Evolutionary conservation across 92 coral and sea anemone species (phyloP).

Genomic region (Umimayanthus chanpuru): DNA sequence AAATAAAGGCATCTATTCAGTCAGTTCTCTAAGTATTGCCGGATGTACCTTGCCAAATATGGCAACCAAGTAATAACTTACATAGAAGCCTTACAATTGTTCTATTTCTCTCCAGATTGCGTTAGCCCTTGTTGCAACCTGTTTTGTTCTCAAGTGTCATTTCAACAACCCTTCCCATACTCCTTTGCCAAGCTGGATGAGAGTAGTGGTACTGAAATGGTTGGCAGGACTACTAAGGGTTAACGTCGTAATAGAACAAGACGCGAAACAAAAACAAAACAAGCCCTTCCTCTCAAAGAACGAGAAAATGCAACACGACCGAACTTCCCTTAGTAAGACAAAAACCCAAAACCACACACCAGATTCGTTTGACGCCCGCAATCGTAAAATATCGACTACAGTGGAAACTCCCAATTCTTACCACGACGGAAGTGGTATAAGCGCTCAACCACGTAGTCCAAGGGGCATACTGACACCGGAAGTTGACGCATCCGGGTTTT

Average conservation of each 20-base stretch:
- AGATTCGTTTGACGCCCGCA: slow-evolving; percentile 6
- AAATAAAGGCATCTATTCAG: too few species aligned
- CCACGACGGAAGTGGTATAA: slow-evolving; percentile 5
- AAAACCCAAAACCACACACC: slow-evolving; percentile 5
- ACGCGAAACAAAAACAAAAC: neutral
- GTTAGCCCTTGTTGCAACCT: slow-evolving; percentile 82
- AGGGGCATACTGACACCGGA: slow-evolving; percentile 19
- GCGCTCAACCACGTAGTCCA: slow-evolving; percentile 25
- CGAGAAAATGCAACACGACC: slow-evolving; percentile 18
- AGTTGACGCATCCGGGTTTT: slow-evolving; percentile 4
- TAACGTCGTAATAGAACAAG: slow-evolving; percentile 25
- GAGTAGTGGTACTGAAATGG: slow-evolving; percentile 76
- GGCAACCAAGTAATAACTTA: neutral
- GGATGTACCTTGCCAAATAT: neutral
- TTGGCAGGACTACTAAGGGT: slow-evolving; percentile 68
- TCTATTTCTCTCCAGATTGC: slow-evolving; percentile 61
- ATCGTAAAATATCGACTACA: slow-evolving; percentile 17
- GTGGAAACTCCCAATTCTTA: neutral
- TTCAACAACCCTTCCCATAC: slow-evolving; percentile 85
- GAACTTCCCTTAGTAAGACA: neutral
- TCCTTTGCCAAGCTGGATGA: slow-evolving; percentile 85
- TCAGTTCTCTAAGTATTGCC: neutral
- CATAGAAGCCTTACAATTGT: neutral
- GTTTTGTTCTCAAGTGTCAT: slow-evolving; percentile 79
- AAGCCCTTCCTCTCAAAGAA: slow-evolving; percentile 29